Evolutionary conservation across 2,113 vertebrate species (phyloP).

Genomic region (Onychostruthus taczanowskii): DNA sequence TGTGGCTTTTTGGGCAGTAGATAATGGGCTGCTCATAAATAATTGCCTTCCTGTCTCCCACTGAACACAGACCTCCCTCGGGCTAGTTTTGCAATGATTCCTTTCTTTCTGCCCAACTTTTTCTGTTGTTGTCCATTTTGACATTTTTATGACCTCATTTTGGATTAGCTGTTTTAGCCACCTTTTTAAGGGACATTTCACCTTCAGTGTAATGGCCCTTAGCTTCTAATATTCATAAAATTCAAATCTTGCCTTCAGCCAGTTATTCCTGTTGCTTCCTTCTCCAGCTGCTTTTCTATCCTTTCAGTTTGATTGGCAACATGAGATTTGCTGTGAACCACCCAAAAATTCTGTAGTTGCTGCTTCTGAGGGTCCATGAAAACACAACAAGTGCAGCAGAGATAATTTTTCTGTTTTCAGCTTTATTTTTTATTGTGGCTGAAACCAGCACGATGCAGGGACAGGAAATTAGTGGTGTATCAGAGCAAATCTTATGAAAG

Average conservation of each 20-base stretch:
- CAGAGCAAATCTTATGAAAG: not conserved
- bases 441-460: not conserved
- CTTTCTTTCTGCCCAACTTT: not conserved
- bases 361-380: slow-evolving; percentile 1
- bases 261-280: not conserved
- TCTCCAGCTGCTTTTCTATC: not conserved
- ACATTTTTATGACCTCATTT: slow-evolving; percentile 16
- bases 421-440: not conserved
- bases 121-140: not conserved
- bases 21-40: not conserved
- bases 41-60: not conserved
- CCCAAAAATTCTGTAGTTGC: not conserved
- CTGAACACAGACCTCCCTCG: not conserved
- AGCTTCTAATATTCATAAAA: slow-evolving; percentile 34
- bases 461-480: not conserved
- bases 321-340: not conserved
- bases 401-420: not conserved
- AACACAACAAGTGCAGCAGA: not conserved
- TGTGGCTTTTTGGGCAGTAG: not conserved
- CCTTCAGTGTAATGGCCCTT: not conserved
- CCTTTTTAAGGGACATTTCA: slow-evolving; percentile 23
- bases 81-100: not conserved
- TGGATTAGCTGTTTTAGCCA: not conserved
- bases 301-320: slow-evolving; percentile 11
- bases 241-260: slow-evolving; percentile 31